Percentiles rank a stretch among this genome's conserved stretches.
Conservation (phyloP, 2,797 vertebrate species). For the Argentina silus region DNA sequence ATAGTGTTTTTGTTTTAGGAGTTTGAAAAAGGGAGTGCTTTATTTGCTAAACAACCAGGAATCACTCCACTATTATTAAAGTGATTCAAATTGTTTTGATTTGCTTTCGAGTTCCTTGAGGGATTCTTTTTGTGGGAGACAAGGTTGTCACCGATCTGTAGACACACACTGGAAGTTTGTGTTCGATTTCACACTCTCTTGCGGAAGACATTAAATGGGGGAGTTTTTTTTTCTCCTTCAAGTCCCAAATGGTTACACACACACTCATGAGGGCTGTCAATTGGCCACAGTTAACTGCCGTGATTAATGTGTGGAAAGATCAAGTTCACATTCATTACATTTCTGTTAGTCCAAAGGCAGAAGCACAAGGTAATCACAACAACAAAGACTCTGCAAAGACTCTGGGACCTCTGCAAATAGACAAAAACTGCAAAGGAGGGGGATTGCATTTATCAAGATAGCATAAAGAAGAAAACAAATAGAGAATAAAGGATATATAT, state of each 20-base stretch:
- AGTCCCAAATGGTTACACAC: conserved; percentile 6
- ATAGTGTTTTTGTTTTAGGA: neutral
- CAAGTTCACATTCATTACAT: conserved; percentile 25
- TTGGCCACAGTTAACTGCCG: conserved; percentile 29
- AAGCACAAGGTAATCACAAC: conserved; percentile 5
- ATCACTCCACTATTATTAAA: neutral
- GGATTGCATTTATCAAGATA: conserved; percentile 1
- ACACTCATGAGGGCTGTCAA: conserved; percentile 25
- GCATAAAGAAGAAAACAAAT: no score
- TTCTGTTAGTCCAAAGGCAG: conserved; percentile 17
- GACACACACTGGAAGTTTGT: conserved; percentile 28
- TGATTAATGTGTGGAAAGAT: conserved; percentile 32
- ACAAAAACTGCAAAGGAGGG: neutral
- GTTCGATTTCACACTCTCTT: conserved; percentile 27
- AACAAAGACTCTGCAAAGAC: no score
- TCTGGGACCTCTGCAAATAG: conserved; percentile 1
- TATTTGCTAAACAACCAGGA: neutral
- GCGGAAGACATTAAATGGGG: neutral
- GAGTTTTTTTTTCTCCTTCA: neutral
- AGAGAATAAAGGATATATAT: neutral
- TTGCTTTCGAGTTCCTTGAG: neutral
- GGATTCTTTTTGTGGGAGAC: neutral
- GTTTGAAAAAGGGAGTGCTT: neutral
- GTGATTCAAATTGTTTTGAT: neutral
- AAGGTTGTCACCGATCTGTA: conserved; percentile 16